Conservation (phyloP, 1,140 invertebrate genomes). For the Neodiprion lecontei region DNA sequence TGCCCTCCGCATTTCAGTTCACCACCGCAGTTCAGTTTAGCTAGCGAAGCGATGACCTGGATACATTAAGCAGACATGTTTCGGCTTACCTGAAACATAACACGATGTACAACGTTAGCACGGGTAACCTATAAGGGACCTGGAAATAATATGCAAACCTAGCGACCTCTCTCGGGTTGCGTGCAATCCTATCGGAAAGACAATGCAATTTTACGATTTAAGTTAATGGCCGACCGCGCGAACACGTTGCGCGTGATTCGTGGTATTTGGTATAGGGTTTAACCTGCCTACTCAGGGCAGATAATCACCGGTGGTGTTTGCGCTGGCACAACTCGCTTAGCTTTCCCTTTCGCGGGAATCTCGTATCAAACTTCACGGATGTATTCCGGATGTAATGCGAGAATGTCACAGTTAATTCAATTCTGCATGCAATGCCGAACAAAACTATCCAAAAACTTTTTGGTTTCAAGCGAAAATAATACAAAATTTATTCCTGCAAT, state of each 20-base stretch:
- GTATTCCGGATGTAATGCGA: too few relatives aligned
- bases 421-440: too few relatives aligned
- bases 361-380: not conserved
- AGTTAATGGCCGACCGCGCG: conserved; percentile 44
- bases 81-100: conserved; percentile 22
- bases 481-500: too few relatives aligned
- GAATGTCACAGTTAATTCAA: too few relatives aligned
- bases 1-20: not conserved
- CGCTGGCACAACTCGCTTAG: conserved; percentile 27
- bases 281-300: conserved; percentile 21
- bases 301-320: conserved; percentile 50
- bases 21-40: not conserved
- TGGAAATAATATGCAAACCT: conserved; percentile 42
- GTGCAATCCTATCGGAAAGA: conserved; percentile 48
- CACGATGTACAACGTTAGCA: conserved; percentile 6
- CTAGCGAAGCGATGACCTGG: conserved; percentile 20
- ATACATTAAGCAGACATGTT: conserved; percentile 39
- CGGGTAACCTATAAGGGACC: conserved; percentile 29
- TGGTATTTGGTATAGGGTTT: conserved; percentile 59
- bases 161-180: conserved; percentile 18
- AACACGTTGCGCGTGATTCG: conserved; percentile 48
- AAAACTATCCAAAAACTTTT: too few relatives aligned
- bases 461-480: too few relatives aligned
- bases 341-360: conserved; percentile 56
- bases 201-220: conserved; percentile 42